Evolutionary conservation across 2,888 invertebrate genomes (phyloP).

Genomic region (Leptopilina syphax): DNA sequence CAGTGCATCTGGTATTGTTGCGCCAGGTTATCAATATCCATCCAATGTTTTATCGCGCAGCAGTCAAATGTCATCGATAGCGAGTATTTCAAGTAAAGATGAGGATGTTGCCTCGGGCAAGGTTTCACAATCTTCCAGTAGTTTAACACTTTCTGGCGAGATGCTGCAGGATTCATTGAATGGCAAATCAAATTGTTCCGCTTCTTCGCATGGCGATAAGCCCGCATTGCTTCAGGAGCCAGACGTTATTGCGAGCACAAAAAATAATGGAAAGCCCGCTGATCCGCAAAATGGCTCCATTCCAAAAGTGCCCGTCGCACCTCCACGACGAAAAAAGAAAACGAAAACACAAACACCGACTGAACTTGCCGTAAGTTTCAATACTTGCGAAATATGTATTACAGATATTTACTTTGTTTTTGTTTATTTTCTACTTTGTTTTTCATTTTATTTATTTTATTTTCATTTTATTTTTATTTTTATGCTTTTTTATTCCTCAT

Average conservation of each 20-base stretch:
- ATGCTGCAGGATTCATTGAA: conserved; percentile 64
- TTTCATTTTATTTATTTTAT: background rate
- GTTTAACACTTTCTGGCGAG: conserved; percentile 72
- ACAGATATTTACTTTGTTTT: conserved; percentile 2
- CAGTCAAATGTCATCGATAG: conserved; percentile 69
- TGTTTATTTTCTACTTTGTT: conserved; percentile 32
- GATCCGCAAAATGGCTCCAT: conserved; percentile 67
- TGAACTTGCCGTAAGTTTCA: conserved; percentile 72
- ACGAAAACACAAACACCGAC: conserved; percentile 76
- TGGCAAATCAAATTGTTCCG: conserved; percentile 64
- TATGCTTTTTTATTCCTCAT: background rate
- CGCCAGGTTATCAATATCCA: conserved; percentile 63
- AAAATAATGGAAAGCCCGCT: conserved; percentile 75
- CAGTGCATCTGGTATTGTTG: conserved; percentile 66
- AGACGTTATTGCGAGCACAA: conserved; percentile 95
- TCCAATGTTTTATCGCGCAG: conserved; percentile 65
- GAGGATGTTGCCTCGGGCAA: conserved; percentile 73
- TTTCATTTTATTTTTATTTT: conserved; percentile 16
- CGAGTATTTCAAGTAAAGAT: conserved; percentile 72
- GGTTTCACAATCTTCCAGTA: conserved; percentile 73
- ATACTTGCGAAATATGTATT: no score
- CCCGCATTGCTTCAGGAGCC: conserved; percentile 84
- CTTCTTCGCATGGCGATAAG: conserved; percentile 64
- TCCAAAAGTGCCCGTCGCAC: conserved; percentile 82
- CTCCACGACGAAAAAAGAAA: conserved; percentile 89